Evolutionary conservation across 2,113 vertebrate species (phyloP).

Genomic region (Pardalotus punctatus): DNA sequence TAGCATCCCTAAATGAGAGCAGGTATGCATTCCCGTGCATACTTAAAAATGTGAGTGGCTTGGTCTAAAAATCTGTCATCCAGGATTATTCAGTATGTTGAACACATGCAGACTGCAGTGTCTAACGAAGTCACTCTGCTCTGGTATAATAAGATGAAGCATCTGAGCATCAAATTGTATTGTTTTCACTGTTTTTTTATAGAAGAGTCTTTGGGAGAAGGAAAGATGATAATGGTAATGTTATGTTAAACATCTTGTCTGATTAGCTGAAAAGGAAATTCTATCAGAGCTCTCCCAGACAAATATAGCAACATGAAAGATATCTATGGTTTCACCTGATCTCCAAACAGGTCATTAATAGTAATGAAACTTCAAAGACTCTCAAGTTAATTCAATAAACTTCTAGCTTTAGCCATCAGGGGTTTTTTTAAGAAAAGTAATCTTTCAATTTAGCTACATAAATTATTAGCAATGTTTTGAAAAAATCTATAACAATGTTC

Average conservation of each 20-base stretch:
- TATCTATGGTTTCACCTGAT: constrained; percentile 52
- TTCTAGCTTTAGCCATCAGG: constrained; percentile 37
- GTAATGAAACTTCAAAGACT: constrained; percentile 61
- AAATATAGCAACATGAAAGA: constrained; percentile 50
- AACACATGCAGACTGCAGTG: neutral
- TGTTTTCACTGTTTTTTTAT: constrained; percentile 1
- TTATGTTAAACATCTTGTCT: constrained; percentile 21
- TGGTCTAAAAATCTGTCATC: neutral
- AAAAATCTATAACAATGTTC: constrained; percentile 48
- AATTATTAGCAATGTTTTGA: constrained; percentile 34
- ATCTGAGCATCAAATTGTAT: neutral
- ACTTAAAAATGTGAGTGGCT: neutral
- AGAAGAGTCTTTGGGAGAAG: neutral
- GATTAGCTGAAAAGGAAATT: constrained; percentile 61
- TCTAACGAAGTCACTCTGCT: neutral
- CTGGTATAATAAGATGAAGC: neutral
- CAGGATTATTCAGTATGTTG: neutral
- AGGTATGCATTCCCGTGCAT: neutral
- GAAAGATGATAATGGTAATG: constrained; percentile 3
- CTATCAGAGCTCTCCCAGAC: constrained; percentile 44
- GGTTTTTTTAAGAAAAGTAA: constrained; percentile 17
- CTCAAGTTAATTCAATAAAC: constrained; percentile 51
- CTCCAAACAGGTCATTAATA: constrained; percentile 57
- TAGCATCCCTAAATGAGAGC: neutral
- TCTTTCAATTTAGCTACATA: constrained; percentile 32